phyloP scores from a whole-genome alignment of 2,113 vertebrate species.

The Peucedramus taeniatus region DNA sequence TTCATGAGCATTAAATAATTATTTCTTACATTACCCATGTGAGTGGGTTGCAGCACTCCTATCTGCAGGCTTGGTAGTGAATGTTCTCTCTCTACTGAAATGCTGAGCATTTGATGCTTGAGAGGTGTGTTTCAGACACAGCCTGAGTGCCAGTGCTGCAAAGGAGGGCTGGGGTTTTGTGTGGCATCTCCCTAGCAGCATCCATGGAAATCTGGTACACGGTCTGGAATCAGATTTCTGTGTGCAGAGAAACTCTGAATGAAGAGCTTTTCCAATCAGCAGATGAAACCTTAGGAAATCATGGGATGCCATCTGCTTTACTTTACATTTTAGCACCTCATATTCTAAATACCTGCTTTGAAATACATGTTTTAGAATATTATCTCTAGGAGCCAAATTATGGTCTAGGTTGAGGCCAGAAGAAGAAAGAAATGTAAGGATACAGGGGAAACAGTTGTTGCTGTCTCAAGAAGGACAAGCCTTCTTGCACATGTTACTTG shows the following conservation, averaged over 20 bases:
- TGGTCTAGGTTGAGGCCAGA: background rate
- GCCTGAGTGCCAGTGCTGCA: background rate
- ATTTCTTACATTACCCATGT: background rate
- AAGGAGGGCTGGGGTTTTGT: background rate
- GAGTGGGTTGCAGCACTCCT: background rate
- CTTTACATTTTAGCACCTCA: background rate
- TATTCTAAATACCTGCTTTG: background rate
- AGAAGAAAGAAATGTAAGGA: background rate
- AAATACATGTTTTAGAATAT: background rate
- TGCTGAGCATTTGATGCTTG: background rate
- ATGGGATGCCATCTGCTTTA: background rate
- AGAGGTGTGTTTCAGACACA: background rate
- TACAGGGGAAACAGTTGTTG: background rate
- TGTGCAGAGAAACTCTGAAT: background rate
- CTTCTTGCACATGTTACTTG: background rate
- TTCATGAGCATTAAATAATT: conserved; percentile 22
- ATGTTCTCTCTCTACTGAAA: background rate
- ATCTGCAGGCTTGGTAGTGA: background rate
- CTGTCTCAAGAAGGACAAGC: background rate
- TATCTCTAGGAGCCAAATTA: background rate
- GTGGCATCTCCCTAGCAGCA: background rate
- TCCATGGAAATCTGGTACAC: background rate
- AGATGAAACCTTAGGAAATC: background rate
- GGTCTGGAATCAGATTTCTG: background rate
- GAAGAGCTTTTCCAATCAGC: background rate